phyloP scores from a whole-genome alignment of 2,113 vertebrate genomes.

The Pelecanus crispus region DNA sequence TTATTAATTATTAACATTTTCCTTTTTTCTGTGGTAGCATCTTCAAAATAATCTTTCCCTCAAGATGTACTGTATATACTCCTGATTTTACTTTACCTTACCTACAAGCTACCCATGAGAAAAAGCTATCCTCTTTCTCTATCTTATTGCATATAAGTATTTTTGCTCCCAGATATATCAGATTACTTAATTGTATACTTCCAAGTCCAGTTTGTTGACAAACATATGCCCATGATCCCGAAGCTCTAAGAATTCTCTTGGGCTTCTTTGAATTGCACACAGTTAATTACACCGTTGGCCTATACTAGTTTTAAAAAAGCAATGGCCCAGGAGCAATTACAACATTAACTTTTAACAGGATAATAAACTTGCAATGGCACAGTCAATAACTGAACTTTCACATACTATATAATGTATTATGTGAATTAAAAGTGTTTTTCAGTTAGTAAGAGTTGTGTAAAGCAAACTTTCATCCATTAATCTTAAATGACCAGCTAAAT shows the following conservation, averaged over 20 bases:
- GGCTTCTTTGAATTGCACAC: not conserved
- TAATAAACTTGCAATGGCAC: not conserved
- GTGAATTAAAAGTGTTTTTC: not conserved
- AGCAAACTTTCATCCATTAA: not conserved
- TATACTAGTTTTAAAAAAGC: not conserved
- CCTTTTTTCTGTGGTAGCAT: not conserved
- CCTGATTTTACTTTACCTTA: not conserved
- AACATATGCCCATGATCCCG: not conserved
- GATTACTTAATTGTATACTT: not conserved
- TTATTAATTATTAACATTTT: not conserved
- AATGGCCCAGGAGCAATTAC: not conserved
- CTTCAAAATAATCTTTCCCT: not conserved
- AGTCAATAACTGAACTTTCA: not conserved
- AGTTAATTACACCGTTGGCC: not conserved
- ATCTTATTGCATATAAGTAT: not conserved
- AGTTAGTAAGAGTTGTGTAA: not conserved
- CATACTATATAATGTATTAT: not conserved
- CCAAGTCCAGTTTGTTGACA: not conserved
- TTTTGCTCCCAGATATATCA: not conserved
- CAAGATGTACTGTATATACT: not conserved
- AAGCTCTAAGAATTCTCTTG: not conserved
- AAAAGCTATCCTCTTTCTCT: not conserved
- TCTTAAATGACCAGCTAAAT: not conserved
- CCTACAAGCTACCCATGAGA: not conserved
- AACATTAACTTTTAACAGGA: slow-evolving; percentile 2